A percentile compares a stretch with the other conserved stretches of the same genome.
Conservation (phyloP, 2,888 invertebrate species). For the Branchellion lobata region DNA sequence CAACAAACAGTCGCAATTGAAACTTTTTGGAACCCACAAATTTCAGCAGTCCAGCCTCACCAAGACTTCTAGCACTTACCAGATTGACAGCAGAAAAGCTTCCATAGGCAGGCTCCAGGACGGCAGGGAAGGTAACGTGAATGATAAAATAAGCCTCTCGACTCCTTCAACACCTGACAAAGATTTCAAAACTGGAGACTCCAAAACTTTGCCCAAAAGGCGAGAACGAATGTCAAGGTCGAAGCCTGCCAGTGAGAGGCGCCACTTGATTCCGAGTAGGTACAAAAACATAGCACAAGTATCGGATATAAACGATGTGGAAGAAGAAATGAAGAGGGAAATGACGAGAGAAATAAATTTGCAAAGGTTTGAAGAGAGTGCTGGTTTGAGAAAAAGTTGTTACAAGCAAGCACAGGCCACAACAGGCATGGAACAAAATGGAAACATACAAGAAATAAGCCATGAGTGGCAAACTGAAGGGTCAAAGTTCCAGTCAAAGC, state of each 20-base stretch:
- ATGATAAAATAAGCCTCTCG: neutral
- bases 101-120: neutral
- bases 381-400: conserved; percentile 7
- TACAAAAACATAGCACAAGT: conserved; percentile 29
- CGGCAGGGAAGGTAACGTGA: neutral
- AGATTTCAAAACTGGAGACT: neutral
- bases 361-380: conserved; percentile 35
- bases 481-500: neutral
- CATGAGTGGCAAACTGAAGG: neutral
- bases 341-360: conserved; percentile 22
- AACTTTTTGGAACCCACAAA: conserved; percentile 39
- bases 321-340: conserved; percentile 34
- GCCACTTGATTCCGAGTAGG: conserved; percentile 20
- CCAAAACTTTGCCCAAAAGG: neutral
- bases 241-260: conserved; percentile 12
- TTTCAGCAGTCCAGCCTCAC: conserved; percentile 7
- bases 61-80: neutral
- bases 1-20: conserved; percentile 15
- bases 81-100: neutral
- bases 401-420: neutral
- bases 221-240: neutral
- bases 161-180: neutral
- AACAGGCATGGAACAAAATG: neutral
- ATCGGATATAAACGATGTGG: conserved; percentile 13
- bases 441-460: neutral